Percentiles rank a stretch among this genome's conserved stretches.
phyloP scores from a whole-genome alignment of 1,140 invertebrate genomes.

The Mesaphorura yosii region DNA sequence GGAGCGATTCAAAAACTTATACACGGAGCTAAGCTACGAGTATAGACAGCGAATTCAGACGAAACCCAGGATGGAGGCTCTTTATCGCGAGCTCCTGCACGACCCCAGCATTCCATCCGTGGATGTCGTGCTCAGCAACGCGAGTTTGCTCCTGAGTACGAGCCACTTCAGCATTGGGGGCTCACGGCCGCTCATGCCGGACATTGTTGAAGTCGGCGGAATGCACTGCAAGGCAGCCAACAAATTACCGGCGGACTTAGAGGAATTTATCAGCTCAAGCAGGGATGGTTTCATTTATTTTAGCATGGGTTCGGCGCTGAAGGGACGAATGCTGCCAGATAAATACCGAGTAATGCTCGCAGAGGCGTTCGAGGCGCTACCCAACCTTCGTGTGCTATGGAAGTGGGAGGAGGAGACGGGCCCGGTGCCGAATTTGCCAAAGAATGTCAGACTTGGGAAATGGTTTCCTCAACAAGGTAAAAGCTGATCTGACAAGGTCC shows the following conservation, averaged over 20 bases:
- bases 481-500: no score
- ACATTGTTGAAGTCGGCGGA: constrained; percentile 47
- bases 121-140: constrained; percentile 19
- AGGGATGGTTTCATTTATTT: constrained; percentile 55
- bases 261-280: constrained; percentile 28
- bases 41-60: neutral
- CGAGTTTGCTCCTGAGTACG: constrained; percentile 39
- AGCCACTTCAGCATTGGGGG: constrained; percentile 43
- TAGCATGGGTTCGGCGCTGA: constrained; percentile 47
- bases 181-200: constrained; percentile 39
- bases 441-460: constrained; percentile 48
- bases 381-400: constrained; percentile 54
- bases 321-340: constrained; percentile 12
- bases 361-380: constrained; percentile 11
- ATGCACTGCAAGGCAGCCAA: constrained; percentile 11
- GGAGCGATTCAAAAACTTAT: constrained; percentile 4
- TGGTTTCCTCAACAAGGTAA: constrained; percentile 56
- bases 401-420: constrained; percentile 49
- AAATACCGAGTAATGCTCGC: constrained; percentile 3
- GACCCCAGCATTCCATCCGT: constrained; percentile 5
- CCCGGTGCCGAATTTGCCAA: constrained; percentile 31
- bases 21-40: neutral
- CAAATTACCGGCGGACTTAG: constrained; percentile 24
- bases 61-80: neutral
- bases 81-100: neutral